A percentile compares a stretch with the other conserved stretches of the same genome.
phyloP scores from a whole-genome alignment of 2,797 vertebrate species.

The Pseudocheirus occidentalis region DNA sequence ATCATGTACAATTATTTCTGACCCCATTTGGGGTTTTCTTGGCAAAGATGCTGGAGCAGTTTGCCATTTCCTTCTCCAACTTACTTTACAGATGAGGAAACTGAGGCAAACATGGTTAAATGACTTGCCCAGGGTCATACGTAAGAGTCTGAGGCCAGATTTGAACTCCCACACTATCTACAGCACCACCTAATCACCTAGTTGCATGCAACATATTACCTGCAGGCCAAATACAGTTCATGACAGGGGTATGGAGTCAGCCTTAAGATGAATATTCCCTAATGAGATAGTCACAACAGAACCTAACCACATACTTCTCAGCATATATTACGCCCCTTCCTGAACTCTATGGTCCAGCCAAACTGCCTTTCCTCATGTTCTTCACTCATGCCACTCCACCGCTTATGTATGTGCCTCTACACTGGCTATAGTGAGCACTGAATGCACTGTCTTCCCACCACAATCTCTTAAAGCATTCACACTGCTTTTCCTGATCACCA shows the following conservation, averaged over 20 bases:
- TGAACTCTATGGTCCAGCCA: not conserved
- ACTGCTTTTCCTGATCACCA: not conserved
- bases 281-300: not conserved
- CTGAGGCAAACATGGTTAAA: not conserved
- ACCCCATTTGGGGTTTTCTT: not conserved
- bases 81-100: no score
- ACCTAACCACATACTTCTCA: not conserved
- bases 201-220: not conserved
- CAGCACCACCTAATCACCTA: not conserved
- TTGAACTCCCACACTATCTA: no score
- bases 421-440: no score
- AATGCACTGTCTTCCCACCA: not conserved
- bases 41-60: not conserved
- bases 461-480: not conserved
- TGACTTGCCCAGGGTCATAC: not conserved
- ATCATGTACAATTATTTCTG: not conserved
- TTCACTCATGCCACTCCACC: not conserved
- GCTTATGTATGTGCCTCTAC: not conserved
- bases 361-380: not conserved
- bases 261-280: not conserved
- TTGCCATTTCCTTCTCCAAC: not conserved
- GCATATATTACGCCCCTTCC: not conserved
- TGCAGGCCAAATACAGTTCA: not conserved
- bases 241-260: not conserved
- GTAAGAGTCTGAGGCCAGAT: not conserved